Evolutionary conservation across 2,797 vertebrate species (phyloP).

Genomic region (Atherinosoma microstoma): DNA sequence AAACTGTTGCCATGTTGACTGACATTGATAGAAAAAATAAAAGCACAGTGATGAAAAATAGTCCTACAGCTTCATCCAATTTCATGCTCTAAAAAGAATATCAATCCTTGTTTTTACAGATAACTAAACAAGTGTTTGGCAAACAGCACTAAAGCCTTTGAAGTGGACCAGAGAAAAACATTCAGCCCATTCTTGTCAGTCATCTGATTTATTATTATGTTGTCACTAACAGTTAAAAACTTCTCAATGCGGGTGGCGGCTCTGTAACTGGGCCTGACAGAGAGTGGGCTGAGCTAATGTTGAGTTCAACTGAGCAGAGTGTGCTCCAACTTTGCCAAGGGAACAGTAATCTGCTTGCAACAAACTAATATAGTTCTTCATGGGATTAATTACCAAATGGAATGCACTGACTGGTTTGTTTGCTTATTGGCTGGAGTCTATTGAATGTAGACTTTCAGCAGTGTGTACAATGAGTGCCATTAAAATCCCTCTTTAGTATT

Average conservation of each 20-base stretch:
- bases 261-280: constrained; percentile 20
- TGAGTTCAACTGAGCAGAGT: constrained; percentile 62
- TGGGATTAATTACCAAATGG: constrained; percentile 62
- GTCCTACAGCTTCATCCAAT: constrained; percentile 15
- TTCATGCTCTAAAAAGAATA: constrained; percentile 6
- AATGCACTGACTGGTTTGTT: constrained; percentile 50
- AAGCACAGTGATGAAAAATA: constrained; percentile 19
- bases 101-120: constrained; percentile 21
- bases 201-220: constrained; percentile 30
- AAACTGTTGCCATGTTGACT: constrained; percentile 30
- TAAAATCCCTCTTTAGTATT: too few relatives aligned
- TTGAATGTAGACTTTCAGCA: constrained; percentile 35
- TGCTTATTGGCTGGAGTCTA: constrained; percentile 33
- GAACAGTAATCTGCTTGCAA: constrained; percentile 62
- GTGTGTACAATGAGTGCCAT: not conserved
- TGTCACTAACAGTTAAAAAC: constrained; percentile 35
- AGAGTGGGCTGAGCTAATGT: constrained; percentile 20
- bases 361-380: constrained; percentile 51
- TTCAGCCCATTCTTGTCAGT: constrained; percentile 30
- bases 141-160: constrained; percentile 21
- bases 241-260: constrained; percentile 29
- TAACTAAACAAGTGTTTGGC: constrained; percentile 15
- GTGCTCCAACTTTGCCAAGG: constrained; percentile 47
- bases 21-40: constrained; percentile 31
- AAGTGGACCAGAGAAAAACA: constrained; percentile 18